Evolutionary conservation across 2,113 vertebrate species (phyloP).

Genomic region (Oncorhynchus tshawytscha): DNA sequence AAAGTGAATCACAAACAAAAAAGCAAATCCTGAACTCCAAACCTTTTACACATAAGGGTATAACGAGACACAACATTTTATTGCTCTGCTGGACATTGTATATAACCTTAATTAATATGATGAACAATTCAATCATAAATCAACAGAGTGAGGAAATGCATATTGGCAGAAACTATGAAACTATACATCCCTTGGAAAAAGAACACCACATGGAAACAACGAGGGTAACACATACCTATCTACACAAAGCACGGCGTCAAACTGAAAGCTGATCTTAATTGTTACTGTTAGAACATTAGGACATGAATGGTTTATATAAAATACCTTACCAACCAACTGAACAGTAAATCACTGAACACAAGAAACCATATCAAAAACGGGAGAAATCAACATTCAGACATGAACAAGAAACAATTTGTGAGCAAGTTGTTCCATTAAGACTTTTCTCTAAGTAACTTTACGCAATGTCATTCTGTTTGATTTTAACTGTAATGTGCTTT

Average conservation of each 20-base stretch:
- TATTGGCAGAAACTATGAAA: slow-evolving; percentile 8
- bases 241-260: neutral
- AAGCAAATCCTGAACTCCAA: slow-evolving; percentile 22
- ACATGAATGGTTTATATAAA: neutral
- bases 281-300: neutral
- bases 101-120: neutral
- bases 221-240: neutral
- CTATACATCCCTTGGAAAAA: neutral
- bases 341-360: neutral
- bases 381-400: slow-evolving; percentile 2
- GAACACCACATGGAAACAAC: neutral
- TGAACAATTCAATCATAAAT: slow-evolving; percentile 32
- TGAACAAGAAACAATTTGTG: neutral
- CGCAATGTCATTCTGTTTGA: slow-evolving; percentile 5
- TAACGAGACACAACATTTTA: slow-evolving; percentile 56
- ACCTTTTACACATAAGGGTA: slow-evolving; percentile 29
- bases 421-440: neutral
- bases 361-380: neutral
- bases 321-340: neutral
- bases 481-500: slow-evolving; percentile 14
- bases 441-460: slow-evolving; percentile 10
- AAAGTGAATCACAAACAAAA: slow-evolving; percentile 2
- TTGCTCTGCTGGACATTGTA: slow-evolving; percentile 59
- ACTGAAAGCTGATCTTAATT: neutral
- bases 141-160: slow-evolving; percentile 14